Evolutionary conservation across 2,888 invertebrate genomes (phyloP).

Genomic region (Leistus spinibarbis): DNA sequence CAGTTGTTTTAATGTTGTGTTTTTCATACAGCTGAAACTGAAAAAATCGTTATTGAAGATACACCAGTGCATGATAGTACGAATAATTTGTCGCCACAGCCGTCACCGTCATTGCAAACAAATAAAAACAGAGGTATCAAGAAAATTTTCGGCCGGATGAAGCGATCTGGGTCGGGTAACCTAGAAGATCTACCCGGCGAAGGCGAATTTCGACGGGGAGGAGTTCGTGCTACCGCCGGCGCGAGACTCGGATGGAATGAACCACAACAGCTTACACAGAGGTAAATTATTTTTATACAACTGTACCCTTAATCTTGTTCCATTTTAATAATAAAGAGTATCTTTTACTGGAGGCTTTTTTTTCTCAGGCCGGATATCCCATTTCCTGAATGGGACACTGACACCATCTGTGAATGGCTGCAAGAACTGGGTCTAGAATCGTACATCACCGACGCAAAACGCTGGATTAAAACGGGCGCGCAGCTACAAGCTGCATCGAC

Average conservation of each 20-base stretch:
- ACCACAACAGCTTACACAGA: conserved; percentile 42
- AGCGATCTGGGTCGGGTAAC: conserved; percentile 72
- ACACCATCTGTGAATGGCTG: conserved; percentile 83
- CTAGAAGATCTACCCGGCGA: conserved; percentile 67
- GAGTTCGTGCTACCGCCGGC: conserved; percentile 74
- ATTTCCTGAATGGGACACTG: conserved; percentile 80
- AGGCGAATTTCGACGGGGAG: conserved; percentile 72
- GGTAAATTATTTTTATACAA: neutral
- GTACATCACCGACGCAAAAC: conserved; percentile 78
- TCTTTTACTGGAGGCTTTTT: neutral
- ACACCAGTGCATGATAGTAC: conserved; percentile 47
- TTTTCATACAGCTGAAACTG: conserved; percentile 64
- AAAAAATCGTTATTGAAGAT: conserved; percentile 61
- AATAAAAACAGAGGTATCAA: conserved; percentile 67
- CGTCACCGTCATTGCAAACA: conserved; percentile 58
- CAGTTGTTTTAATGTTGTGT: neutral
- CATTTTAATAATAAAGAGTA: neutral
- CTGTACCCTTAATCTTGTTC: neutral
- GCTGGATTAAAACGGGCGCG: conserved; percentile 82
- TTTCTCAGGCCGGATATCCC: conserved; percentile 70
- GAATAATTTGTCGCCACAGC: conserved; percentile 56
- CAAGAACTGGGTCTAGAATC: conserved; percentile 75
- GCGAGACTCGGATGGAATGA: conserved; percentile 70
- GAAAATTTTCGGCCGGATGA: conserved; percentile 71
- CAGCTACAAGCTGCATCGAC: conserved; percentile 80